Percentiles rank a stretch among this genome's conserved stretches.
Conservation (phyloP, 1,140 invertebrate species). For the Drosophila elegans region DNA sequence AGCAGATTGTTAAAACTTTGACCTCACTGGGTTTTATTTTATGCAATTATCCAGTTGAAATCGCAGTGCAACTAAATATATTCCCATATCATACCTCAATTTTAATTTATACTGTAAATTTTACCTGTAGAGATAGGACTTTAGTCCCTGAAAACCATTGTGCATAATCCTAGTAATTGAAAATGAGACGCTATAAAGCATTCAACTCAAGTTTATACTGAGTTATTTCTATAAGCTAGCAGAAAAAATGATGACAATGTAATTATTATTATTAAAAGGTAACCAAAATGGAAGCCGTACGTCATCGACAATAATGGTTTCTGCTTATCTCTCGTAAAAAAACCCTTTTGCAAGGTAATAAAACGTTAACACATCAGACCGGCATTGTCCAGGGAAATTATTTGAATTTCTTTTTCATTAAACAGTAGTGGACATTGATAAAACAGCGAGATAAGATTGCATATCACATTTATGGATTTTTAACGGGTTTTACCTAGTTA, state of each 20-base stretch:
- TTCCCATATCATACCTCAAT: no score
- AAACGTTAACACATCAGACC: constrained; percentile 1
- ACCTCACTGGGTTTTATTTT: background rate
- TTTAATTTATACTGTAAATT: no score
- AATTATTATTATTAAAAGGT: constrained; percentile 1
- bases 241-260: constrained; percentile 2
- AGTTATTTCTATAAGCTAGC: background rate
- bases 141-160: background rate
- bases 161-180: background rate
- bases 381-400: constrained; percentile 11
- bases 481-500: background rate
- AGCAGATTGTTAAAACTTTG: constrained; percentile 1
- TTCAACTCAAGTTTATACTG: background rate
- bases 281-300: constrained; percentile 3
- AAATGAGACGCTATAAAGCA: no score
- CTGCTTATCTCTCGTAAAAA: constrained; percentile 6
- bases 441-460: background rate
- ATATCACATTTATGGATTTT: background rate
- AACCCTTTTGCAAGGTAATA: constrained; percentile 18
- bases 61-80: no score
- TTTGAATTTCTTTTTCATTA: constrained; percentile 13
- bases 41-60: background rate
- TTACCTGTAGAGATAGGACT: no score
- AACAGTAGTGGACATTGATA: background rate
- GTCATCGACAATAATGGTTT: constrained; percentile 10